phyloP scores from a whole-genome alignment of 2,113 vertebrate genomes.

The Neotoma lepida region DNA sequence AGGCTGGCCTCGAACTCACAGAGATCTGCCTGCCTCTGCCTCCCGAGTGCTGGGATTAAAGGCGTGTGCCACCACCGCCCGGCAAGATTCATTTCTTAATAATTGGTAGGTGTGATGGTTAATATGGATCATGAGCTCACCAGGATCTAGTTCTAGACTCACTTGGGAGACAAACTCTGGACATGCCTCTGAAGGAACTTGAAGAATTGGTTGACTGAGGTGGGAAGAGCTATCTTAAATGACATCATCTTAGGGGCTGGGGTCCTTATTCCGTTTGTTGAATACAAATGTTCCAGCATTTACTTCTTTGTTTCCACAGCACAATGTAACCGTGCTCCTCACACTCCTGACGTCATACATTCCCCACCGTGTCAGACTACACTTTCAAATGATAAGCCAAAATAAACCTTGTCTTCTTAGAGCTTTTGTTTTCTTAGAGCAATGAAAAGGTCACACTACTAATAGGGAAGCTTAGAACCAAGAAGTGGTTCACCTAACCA shows the following conservation, averaged over 20 bases:
- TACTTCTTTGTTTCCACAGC: neutral
- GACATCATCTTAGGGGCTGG: no score
- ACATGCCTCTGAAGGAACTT: neutral
- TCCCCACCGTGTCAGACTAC: neutral
- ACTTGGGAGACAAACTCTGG: neutral
- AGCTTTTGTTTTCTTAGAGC: neutral
- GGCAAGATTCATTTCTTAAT: neutral
- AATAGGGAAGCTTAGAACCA: neutral
- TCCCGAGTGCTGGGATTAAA: no score
- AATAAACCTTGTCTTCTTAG: neutral
- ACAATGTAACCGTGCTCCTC: neutral
- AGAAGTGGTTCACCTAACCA: neutral
- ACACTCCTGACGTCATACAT: neutral
- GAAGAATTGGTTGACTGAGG: neutral
- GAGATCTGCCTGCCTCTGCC: no score
- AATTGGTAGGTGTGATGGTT: rapidly evolving
- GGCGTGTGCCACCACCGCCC: no score
- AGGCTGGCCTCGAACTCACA: no score
- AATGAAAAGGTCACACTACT: no score
- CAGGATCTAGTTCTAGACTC: neutral
- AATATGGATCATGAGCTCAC: no score
- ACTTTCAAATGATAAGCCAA: neutral
- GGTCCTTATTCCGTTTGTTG: no score
- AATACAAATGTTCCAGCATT: neutral
- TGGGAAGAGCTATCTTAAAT: no score